Evolutionary conservation across 2,797 vertebrate genomes (phyloP).

Genomic region (Peromyscus aztecus): DNA sequence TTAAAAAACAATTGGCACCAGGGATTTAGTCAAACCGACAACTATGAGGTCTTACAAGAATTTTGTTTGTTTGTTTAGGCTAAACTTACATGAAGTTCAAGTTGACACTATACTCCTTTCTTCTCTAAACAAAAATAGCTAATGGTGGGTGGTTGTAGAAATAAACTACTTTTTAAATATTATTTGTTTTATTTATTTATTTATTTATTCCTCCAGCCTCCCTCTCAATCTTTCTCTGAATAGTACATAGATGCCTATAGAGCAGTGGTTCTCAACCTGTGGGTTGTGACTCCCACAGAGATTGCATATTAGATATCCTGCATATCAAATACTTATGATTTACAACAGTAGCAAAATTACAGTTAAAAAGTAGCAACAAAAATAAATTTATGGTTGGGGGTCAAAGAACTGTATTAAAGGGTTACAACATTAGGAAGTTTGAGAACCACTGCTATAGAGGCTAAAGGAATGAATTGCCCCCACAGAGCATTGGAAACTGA

Average conservation of each 20-base stretch:
- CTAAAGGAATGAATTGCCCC: background rate
- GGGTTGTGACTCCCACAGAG: background rate
- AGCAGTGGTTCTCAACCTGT: background rate
- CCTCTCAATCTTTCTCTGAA: background rate
- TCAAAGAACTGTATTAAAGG: background rate
- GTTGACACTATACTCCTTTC: slow-evolving; percentile 4
- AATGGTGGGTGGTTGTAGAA: background rate
- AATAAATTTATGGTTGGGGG: background rate
- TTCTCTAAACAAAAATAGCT: background rate
- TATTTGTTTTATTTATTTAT: background rate
- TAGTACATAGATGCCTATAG: background rate
- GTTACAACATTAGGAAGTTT: background rate
- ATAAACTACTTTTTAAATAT: background rate
- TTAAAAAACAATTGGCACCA: background rate
- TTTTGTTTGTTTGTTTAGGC: background rate
- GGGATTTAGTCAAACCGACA: slow-evolving; percentile 19
- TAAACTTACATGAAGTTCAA: background rate
- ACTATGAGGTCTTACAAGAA: background rate
- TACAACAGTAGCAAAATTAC: background rate
- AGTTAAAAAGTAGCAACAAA: background rate
- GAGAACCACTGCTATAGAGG: background rate
- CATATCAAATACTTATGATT: background rate
- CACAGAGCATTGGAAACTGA: background rate
- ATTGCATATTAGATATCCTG: background rate
- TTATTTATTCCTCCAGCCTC: background rate